phyloP scores from a whole-genome alignment of 1,140 invertebrate species.

The Brachionus manjavacas region DNA sequence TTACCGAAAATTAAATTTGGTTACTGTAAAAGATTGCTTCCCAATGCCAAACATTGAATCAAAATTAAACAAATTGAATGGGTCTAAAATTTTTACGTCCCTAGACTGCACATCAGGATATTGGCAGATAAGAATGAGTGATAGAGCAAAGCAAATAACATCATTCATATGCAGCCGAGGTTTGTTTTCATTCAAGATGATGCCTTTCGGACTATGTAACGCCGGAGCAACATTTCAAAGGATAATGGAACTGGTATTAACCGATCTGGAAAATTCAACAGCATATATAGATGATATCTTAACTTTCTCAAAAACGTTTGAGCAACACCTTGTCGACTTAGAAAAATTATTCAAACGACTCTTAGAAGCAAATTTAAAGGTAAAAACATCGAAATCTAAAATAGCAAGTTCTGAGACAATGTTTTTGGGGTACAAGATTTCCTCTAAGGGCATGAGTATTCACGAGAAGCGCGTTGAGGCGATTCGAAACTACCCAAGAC shows the following conservation, averaged over 20 bases:
- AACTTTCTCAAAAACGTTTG: slow-evolving; percentile 50
- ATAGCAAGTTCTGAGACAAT: background rate
- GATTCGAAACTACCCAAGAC: slow-evolving; percentile 43
- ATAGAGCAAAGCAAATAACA: slow-evolving; percentile 46
- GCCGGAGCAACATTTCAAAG: slow-evolving; percentile 57
- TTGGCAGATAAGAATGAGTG: slow-evolving; percentile 49
- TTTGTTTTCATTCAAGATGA: background rate
- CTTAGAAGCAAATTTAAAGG: slow-evolving; percentile 24
- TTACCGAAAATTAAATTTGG: slow-evolving; percentile 6
- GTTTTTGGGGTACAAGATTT: background rate
- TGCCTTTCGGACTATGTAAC: slow-evolving; percentile 58
- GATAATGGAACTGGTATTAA: slow-evolving; percentile 57
- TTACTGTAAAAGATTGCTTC: slow-evolving; percentile 25
- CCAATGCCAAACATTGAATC: slow-evolving; percentile 33
- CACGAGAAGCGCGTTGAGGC: background rate
- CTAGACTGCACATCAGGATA: slow-evolving; percentile 53
- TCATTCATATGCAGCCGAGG: slow-evolving; percentile 35
- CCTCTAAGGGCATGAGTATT: background rate
- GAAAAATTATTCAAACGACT: slow-evolving; percentile 52
- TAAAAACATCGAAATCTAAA: background rate
- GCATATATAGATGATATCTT: slow-evolving; percentile 61
- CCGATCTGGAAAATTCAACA: slow-evolving; percentile 37
- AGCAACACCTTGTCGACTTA: slow-evolving; percentile 55
- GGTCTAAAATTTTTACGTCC: slow-evolving; percentile 45
- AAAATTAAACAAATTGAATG: background rate